Evolutionary conservation across 2,888 invertebrate species (phyloP).

Genomic region (Xanthorhoe spadicearia): DNA sequence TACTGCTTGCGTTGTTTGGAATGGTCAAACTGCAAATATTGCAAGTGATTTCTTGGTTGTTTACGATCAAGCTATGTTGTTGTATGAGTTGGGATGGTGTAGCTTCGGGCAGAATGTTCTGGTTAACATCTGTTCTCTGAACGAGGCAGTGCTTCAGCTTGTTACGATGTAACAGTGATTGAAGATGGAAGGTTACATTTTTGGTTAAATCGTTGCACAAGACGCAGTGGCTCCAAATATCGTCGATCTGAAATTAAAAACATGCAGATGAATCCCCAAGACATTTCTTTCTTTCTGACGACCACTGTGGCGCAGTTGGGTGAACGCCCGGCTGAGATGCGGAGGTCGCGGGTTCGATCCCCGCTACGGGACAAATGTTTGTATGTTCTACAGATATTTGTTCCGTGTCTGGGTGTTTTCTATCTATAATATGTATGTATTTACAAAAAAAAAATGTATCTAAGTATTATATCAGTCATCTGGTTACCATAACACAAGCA

Average conservation of each 20-base stretch:
- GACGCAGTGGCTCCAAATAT: conserved; percentile 44
- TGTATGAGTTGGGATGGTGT: conserved; percentile 14
- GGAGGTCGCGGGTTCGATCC: too few species aligned
- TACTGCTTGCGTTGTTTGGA: conserved; percentile 1
- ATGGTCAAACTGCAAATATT: conserved; percentile 28
- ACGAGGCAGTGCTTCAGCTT: conserved; percentile 31
- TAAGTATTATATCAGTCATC: too few species aligned
- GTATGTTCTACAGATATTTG: too few species aligned
- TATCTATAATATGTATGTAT: too few species aligned
- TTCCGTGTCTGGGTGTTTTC: too few species aligned
- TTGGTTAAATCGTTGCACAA: conserved; percentile 44
- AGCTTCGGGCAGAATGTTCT: background rate
- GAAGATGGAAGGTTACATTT: conserved; percentile 36
- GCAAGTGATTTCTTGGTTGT: conserved; percentile 26
- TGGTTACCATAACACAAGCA: too few species aligned
- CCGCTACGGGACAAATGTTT: too few species aligned
- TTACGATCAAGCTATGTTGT: conserved; percentile 22
- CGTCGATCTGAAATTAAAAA: conserved; percentile 40
- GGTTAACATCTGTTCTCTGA: conserved; percentile 18
- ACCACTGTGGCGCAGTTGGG: too few species aligned
- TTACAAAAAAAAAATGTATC: too few species aligned
- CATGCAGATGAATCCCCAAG: too few species aligned
- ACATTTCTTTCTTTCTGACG: too few species aligned
- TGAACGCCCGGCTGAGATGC: too few species aligned
- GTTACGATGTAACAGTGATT: conserved; percentile 26